Conservation (phyloP, 2,113 vertebrate species). For the Galbula dea region DNA sequence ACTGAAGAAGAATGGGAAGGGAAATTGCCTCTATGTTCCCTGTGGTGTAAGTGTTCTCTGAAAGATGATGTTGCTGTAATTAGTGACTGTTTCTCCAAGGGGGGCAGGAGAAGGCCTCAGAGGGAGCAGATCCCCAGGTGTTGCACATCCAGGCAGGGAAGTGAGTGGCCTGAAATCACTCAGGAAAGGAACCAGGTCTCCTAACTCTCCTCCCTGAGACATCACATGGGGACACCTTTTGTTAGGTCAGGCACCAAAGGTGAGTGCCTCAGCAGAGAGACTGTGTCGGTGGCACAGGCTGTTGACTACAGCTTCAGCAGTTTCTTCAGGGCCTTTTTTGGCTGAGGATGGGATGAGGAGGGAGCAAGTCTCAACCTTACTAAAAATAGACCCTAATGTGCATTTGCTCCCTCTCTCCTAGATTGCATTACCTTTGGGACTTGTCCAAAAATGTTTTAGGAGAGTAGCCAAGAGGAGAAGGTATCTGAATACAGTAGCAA, state of each 20-base stretch:
- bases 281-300: background rate
- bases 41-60: background rate
- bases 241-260: background rate
- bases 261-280: background rate
- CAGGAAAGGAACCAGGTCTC: background rate
- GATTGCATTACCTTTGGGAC: background rate
- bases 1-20: background rate
- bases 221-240: background rate
- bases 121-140: background rate
- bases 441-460: background rate
- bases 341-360: background rate
- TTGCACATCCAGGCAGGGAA: background rate
- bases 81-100: background rate
- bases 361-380: background rate
- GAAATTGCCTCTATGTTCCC: background rate
- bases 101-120: background rate
- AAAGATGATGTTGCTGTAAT: background rate
- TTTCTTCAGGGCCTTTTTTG: background rate
- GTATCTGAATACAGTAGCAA: background rate
- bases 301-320: background rate
- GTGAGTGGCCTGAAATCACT: background rate
- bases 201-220: background rate
- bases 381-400: conserved; percentile 18
- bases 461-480: background rate
- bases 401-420: background rate